A percentile compares a stretch with the other conserved stretches of the same genome.
Conservation (phyloP, 2,888 invertebrate species). For the Lucinisca nassula region DNA sequence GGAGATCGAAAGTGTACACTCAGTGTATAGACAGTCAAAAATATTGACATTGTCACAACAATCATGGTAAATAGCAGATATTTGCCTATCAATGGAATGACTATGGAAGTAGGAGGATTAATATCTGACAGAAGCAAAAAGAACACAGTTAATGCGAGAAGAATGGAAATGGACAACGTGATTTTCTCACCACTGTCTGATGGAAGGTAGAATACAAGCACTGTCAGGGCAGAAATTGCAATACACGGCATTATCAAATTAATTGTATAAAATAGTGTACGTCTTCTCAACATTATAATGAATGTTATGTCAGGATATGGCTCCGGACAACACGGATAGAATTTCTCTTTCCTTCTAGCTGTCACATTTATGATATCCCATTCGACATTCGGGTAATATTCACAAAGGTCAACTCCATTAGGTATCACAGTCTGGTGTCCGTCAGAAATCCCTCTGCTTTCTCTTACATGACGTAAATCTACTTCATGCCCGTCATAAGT, state of each 20-base stretch:
- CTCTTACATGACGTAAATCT: constrained; percentile 88
- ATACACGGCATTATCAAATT: constrained; percentile 99
- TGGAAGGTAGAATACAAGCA: constrained; percentile 98
- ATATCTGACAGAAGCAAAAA: constrained; percentile 99
- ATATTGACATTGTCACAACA: constrained; percentile 97
- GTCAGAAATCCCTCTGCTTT: constrained; percentile 51
- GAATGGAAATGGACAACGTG: constrained; percentile 97
- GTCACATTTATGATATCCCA: constrained; percentile 90
- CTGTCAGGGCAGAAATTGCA: constrained; percentile 97
- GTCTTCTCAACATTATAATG: constrained; percentile 87
- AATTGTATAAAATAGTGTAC: constrained; percentile 97
- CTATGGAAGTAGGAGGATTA: constrained; percentile 98
- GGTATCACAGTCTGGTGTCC: constrained; percentile 74
- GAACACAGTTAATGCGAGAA: constrained; percentile 99
- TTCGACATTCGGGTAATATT: constrained; percentile 86
- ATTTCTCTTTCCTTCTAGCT: constrained; percentile 88
- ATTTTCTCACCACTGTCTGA: constrained; percentile 99
- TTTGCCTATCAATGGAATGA: constrained; percentile 97
- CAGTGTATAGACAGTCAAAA: constrained; percentile 98
- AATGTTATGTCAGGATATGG: constrained; percentile 88
- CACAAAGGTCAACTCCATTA: constrained; percentile 86
- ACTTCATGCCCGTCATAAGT: constrained; percentile 96
- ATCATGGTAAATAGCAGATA: constrained; percentile 99
- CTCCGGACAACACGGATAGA: constrained; percentile 89
- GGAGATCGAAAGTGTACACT: constrained; percentile 99